A percentile compares a stretch with the other conserved stretches of the same genome.
Conservation (phyloP, 2,888 invertebrate species). For the Eristalis arbustorum region DNA sequence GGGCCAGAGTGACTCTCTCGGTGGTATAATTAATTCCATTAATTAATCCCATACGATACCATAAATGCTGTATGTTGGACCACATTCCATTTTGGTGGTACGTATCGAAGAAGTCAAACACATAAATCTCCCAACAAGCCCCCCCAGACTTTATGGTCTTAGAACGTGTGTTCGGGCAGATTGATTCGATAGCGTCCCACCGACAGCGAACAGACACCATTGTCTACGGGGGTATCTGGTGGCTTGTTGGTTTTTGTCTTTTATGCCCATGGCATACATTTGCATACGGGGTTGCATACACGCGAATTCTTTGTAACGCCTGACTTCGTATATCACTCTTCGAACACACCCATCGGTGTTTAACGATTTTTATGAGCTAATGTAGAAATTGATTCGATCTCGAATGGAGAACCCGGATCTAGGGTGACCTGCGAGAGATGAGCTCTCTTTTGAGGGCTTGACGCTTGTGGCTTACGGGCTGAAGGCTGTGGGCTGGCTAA, state of each 20-base stretch:
- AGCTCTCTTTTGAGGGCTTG: not conserved
- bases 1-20: not conserved
- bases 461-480: not conserved
- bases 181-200: constrained; percentile 56
- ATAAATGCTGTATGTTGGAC: constrained; percentile 31
- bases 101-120: constrained; percentile 6
- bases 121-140: not conserved
- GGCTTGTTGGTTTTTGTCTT: not conserved
- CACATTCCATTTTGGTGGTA: constrained; percentile 42
- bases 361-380: not conserved
- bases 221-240: constrained; percentile 3
- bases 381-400: not conserved
- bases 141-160: not conserved
- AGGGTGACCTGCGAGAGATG: not conserved
- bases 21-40: constrained; percentile 55
- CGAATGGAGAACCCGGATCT: not conserved
- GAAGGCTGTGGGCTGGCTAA: not conserved
- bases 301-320: not conserved
- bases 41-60: constrained; percentile 33
- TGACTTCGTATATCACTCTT: not conserved
- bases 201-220: constrained; percentile 38
- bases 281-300: not conserved
- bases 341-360: not conserved
- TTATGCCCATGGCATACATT: not conserved
- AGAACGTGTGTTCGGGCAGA: constrained; percentile 16